Conservation (phyloP, 2,113 vertebrate genomes). For the Marmota flaviventris region DNA sequence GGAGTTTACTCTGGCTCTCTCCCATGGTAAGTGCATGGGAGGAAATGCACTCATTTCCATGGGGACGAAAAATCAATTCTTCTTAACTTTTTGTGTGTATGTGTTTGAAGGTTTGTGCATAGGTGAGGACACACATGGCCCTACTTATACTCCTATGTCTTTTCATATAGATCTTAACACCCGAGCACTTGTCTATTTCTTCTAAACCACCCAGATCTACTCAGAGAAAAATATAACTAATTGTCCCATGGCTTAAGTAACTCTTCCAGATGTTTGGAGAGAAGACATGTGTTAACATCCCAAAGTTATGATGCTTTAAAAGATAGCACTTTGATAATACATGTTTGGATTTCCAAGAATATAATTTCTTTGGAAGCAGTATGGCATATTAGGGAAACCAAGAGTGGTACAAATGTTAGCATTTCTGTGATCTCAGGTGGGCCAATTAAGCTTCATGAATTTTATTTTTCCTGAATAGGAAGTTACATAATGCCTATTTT, state of each 20-base stretch:
- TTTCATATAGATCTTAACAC: constrained; percentile 25
- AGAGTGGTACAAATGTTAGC: background rate
- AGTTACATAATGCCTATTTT: background rate
- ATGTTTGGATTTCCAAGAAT: constrained; percentile 46
- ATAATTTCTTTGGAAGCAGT: constrained; percentile 46
- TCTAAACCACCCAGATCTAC: background rate
- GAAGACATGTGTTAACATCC: constrained; percentile 3
- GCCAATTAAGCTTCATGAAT: background rate
- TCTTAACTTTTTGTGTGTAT: background rate
- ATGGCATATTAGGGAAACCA: background rate
- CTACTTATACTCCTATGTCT: background rate
- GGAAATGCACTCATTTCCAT: background rate
- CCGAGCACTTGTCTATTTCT: background rate
- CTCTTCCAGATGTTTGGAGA: constrained; percentile 33
- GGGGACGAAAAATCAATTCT: background rate
- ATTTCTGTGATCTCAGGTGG: background rate
- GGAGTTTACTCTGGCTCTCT: background rate
- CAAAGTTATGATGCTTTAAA: constrained; percentile 39
- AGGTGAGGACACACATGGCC: background rate
- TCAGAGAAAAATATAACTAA: constrained; percentile 26
- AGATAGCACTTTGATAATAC: constrained; percentile 61
- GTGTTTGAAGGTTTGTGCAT: background rate
- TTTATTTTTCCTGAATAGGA: background rate
- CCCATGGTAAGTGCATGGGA: background rate
- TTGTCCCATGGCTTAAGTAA: constrained; percentile 48